A percentile compares a stretch with the other conserved stretches of the same genome.
Conservation (phyloP, 2,113 vertebrate genomes). For the Pholis gunnellus region DNA sequence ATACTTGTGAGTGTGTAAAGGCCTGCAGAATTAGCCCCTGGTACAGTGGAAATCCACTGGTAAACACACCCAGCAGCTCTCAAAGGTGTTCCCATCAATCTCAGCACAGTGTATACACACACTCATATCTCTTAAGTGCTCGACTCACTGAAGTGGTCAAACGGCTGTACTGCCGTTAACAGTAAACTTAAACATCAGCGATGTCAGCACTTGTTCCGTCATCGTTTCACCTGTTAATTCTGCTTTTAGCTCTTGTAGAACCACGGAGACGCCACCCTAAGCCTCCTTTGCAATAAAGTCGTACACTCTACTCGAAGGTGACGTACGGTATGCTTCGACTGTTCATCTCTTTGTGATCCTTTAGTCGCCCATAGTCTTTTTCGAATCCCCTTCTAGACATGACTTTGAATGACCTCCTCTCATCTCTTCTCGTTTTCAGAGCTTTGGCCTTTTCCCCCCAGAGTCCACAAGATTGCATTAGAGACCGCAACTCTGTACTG, state of each 20-base stretch:
- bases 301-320: slow-evolving; percentile 1
- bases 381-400: slow-evolving; percentile 24
- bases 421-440: slow-evolving; percentile 20
- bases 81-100: slow-evolving; percentile 67
- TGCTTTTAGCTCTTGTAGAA: slow-evolving; percentile 66
- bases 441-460: slow-evolving; percentile 32
- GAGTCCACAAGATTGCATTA: slow-evolving; percentile 65
- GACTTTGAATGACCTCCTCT: slow-evolving; percentile 60
- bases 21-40: slow-evolving; percentile 70
- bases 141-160: slow-evolving; percentile 49
- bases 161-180: background rate
- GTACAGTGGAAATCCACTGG: slow-evolving; percentile 71
- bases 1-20: slow-evolving; percentile 72
- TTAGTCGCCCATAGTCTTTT: slow-evolving; percentile 9
- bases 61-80: slow-evolving; percentile 75
- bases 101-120: slow-evolving; percentile 4
- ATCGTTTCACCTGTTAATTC: slow-evolving; percentile 48
- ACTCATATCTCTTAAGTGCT: slow-evolving; percentile 46
- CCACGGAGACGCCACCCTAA: background rate
- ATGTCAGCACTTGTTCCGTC: slow-evolving; percentile 35
- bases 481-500: slow-evolving; percentile 49
- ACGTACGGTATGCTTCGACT: slow-evolving; percentile 11
- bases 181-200: slow-evolving; percentile 44
- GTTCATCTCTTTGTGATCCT: slow-evolving; percentile 41
- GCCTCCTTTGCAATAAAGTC: slow-evolving; percentile 10